A percentile compares a stretch with the other conserved stretches of the same genome.
Evolutionary conservation across 2,797 vertebrate species (phyloP).

Genomic region (Potorous gilbertii): DNA sequence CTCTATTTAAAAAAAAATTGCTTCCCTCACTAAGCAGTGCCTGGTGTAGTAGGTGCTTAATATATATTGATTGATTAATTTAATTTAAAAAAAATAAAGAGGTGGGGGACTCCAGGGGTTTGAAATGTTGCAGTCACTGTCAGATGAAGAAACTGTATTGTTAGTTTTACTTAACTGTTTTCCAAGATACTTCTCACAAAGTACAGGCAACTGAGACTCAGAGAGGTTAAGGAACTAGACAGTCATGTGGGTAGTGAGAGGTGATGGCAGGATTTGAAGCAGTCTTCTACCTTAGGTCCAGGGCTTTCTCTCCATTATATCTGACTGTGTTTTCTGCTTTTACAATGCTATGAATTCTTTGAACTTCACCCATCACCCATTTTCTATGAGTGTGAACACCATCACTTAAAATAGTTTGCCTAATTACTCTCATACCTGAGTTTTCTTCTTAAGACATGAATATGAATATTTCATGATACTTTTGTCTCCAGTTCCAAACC

Average conservation of each 20-base stretch:
- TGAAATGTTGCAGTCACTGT: neutral
- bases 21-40: neutral
- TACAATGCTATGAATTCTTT: neutral
- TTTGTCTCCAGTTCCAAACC: conserved; percentile 11
- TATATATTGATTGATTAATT: neutral
- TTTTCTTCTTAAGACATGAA: neutral
- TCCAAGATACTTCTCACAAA: neutral
- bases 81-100: neutral
- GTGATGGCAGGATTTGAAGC: neutral
- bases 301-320: neutral
- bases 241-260: neutral
- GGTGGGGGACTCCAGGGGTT: neutral
- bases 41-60: neutral
- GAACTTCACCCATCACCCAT: neutral
- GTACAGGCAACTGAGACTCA: neutral
- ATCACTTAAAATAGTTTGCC: neutral
- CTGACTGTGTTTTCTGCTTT: neutral
- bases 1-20: neutral
- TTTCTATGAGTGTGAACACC: neutral
- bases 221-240: neutral
- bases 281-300: neutral
- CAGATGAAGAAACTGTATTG: neutral
- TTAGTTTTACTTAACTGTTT: neutral
- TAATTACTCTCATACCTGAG: neutral
- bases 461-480: conserved; percentile 1